Evolutionary conservation across 2,797 vertebrate species (phyloP).

Genomic region (Spizella passerina): DNA sequence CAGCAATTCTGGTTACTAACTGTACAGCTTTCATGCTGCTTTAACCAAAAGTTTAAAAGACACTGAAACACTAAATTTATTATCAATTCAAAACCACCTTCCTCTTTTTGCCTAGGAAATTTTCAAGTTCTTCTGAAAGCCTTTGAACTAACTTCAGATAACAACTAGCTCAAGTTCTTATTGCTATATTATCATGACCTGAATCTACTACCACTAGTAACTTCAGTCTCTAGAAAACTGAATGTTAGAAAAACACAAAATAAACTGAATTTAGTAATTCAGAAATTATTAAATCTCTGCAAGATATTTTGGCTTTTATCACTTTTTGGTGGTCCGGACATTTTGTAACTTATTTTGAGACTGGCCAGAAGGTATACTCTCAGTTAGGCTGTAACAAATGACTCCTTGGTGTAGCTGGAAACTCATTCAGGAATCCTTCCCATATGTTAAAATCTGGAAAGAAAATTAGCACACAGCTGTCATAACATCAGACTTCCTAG

Average conservation of each 20-base stretch:
- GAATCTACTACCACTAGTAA: background rate
- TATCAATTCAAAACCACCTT: background rate
- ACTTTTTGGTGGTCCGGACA: background rate
- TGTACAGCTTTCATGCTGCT: background rate
- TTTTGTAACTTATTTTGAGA: background rate
- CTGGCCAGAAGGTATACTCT: background rate
- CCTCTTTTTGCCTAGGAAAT: background rate
- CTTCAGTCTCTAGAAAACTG: background rate
- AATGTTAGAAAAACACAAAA: background rate
- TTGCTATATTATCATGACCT: background rate
- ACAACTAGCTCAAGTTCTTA: background rate
- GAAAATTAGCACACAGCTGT: slow-evolving; percentile 20
- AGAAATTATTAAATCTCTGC: background rate
- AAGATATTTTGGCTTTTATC: background rate
- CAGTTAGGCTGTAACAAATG: background rate
- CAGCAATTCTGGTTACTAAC: background rate
- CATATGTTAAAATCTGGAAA: background rate
- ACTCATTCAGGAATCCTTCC: background rate
- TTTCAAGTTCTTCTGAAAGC: background rate
- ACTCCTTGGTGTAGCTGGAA: background rate
- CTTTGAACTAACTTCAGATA: background rate
- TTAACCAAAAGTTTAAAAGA: background rate
- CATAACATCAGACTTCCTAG: background rate
- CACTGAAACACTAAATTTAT: background rate
- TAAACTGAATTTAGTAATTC: background rate